phyloP scores from a whole-genome alignment of 2,888 invertebrate species.

The Cryptophagus acutangulus region DNA sequence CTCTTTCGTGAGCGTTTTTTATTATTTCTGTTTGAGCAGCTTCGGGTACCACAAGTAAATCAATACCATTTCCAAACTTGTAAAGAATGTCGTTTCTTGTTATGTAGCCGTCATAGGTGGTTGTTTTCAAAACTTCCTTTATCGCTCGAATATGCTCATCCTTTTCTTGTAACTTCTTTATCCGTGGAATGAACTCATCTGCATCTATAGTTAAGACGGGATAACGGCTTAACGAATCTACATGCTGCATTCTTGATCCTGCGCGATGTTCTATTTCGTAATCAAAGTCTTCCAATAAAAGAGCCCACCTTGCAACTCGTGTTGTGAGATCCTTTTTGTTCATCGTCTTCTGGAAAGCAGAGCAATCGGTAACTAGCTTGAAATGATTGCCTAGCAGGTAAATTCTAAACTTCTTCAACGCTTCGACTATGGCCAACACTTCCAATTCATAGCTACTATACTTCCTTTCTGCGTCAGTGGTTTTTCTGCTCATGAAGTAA shows the following conservation, averaged over 20 bases:
- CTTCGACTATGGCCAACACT: constrained; percentile 36
- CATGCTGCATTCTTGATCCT: constrained; percentile 23
- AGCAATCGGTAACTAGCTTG: constrained; percentile 38
- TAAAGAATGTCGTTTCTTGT: no score
- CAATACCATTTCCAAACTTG: no score
- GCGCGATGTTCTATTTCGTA: constrained; percentile 28
- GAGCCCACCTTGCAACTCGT: constrained; percentile 35
- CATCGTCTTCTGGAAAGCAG: constrained; percentile 35
- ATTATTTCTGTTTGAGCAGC: no score
- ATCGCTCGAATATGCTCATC: no score
- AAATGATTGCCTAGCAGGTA: constrained; percentile 35
- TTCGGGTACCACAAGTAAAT: no score
- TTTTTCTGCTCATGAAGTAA: constrained; percentile 29
- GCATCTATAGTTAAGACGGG: no score
- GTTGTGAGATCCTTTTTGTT: constrained; percentile 31
- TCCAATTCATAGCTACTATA: constrained; percentile 39
- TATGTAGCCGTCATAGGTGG: no score
- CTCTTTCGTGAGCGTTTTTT: no score
- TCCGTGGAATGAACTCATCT: no score
- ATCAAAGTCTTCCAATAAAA: constrained; percentile 26
- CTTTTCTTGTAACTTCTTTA: no score
- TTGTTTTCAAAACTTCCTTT: no score
- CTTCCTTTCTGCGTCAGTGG: constrained; percentile 30
- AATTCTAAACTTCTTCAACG: constrained; percentile 36
- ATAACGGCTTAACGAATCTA: constrained; percentile 16